These are phyloP conservation scores for Scaptomyza cyrtandrae DNA, from an alignment of 2,888 invertebrate genomes.

Conservation along the genomic window DNA sequence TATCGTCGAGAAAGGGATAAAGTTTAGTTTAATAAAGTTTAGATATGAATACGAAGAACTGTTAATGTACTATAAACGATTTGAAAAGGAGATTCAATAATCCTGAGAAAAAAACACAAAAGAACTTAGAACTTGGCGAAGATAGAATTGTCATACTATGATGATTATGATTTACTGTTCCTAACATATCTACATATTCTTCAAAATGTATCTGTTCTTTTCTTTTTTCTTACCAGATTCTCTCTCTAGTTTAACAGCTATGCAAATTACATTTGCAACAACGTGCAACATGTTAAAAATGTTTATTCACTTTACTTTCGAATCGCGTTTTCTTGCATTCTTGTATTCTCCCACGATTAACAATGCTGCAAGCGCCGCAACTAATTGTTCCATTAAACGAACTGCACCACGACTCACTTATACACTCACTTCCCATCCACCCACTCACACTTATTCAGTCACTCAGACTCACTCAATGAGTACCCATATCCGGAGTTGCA, in stretches of 20 bases:
- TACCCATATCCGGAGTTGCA: slow-evolving; percentile 18
- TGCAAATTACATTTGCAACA: not conserved
- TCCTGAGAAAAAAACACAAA: too few relatives aligned
- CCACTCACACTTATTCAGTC: not conserved
- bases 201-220: too few relatives aligned
- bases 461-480: slow-evolving; percentile 13
- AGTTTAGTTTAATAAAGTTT: too few relatives aligned
- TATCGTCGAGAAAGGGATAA: not conserved
- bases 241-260: not conserved
- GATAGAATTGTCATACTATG: too few relatives aligned
- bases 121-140: too few relatives aligned
- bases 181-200: too few relatives aligned
- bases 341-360: slow-evolving; percentile 60
- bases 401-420: slow-evolving; percentile 39
- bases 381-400: slow-evolving; percentile 62
- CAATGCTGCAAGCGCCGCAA: slow-evolving; percentile 35
- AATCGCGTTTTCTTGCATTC: not conserved
- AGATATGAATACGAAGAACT: too few relatives aligned
- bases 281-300: not conserved
- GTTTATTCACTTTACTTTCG: not conserved
- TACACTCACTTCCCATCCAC: not conserved
- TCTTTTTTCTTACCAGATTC: too few relatives aligned
- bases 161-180: too few relatives aligned
- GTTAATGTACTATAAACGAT: too few relatives aligned
- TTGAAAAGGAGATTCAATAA: too few relatives aligned